Conservation (phyloP, 2,797 vertebrate genomes). For the Sebastolobus altivelis region DNA sequence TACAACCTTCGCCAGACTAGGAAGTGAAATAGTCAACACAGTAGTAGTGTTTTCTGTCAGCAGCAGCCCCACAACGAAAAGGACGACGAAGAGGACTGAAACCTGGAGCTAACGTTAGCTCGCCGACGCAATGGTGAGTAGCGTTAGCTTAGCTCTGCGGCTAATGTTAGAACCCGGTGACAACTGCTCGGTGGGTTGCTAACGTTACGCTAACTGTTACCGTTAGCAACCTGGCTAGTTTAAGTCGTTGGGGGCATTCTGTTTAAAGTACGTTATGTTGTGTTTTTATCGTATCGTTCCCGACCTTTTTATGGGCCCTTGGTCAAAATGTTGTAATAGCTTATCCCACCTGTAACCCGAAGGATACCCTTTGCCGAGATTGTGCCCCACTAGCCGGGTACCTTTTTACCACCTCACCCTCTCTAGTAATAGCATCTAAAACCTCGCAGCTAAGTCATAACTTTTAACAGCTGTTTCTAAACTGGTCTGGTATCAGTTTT, state of each 20-base stretch:
- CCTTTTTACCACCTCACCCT: background rate
- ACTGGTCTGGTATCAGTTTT: background rate
- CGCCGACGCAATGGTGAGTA: constrained; percentile 76
- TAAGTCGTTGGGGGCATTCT: background rate
- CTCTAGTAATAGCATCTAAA: background rate
- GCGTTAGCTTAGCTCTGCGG: constrained; percentile 43
- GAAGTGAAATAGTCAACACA: background rate
- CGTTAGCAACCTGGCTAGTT: background rate
- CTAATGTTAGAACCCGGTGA: constrained; percentile 52
- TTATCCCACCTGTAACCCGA: constrained; percentile 60
- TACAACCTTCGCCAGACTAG: background rate
- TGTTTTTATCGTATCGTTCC: background rate
- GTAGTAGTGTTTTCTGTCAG: constrained; percentile 21
- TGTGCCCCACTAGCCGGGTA: constrained; percentile 21
- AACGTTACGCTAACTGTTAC: constrained; percentile 44
- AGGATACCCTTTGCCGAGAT: constrained; percentile 39
- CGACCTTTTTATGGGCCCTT: constrained; percentile 34
- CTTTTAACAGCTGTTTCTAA: background rate
- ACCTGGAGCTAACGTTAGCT: constrained; percentile 71
- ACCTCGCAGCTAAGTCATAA: background rate
- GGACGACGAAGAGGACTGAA: constrained; percentile 41
- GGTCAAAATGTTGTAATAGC: constrained; percentile 21
- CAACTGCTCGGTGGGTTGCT: constrained; percentile 56
- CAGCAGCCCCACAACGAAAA: background rate
- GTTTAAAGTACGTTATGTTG: background rate